These are phyloP conservation scores for Carettochelys insculpta DNA, from an alignment of 2,113 vertebrate species.

Conservation along the genomic window DNA sequence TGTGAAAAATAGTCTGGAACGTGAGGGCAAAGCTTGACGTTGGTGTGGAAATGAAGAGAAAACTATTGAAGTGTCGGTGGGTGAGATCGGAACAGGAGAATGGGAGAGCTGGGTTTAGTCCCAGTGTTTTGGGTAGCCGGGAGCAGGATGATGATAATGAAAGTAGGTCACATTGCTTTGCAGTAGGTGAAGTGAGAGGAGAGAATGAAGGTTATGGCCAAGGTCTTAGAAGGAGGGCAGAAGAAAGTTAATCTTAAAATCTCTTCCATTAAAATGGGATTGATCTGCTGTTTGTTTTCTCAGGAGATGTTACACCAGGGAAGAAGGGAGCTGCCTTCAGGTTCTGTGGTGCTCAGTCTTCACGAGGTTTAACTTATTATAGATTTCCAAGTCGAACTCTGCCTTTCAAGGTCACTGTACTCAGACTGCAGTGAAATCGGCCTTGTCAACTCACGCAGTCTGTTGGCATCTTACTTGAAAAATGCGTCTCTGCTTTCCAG, in stretches of 20 bases:
- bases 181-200: rapidly evolving
- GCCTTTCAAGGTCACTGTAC: not conserved
- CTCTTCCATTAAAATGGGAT: not conserved
- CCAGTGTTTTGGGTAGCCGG: rapidly evolving
- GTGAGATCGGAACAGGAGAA: not conserved
- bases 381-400: not conserved
- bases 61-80: not conserved
- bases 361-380: rapidly evolving
- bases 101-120: not conserved
- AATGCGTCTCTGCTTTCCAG: not conserved
- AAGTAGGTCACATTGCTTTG: not conserved
- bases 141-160: rapidly evolving
- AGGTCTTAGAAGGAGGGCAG: not conserved
- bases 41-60: not conserved
- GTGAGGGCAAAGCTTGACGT: not conserved
- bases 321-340: not conserved
- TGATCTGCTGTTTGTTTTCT: not conserved
- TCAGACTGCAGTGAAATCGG: not conserved
- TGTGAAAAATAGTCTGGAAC: not conserved
- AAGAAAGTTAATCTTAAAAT: not conserved
- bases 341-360: not conserved
- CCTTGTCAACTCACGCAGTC: not conserved
- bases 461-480: not conserved
- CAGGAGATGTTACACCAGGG: not conserved
- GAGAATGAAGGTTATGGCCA: not conserved